Percentiles rank a stretch among this genome's conserved stretches.
Evolutionary conservation across 2,113 vertebrate genomes (phyloP).

Genomic region (Semicossyphus pulcher): DNA sequence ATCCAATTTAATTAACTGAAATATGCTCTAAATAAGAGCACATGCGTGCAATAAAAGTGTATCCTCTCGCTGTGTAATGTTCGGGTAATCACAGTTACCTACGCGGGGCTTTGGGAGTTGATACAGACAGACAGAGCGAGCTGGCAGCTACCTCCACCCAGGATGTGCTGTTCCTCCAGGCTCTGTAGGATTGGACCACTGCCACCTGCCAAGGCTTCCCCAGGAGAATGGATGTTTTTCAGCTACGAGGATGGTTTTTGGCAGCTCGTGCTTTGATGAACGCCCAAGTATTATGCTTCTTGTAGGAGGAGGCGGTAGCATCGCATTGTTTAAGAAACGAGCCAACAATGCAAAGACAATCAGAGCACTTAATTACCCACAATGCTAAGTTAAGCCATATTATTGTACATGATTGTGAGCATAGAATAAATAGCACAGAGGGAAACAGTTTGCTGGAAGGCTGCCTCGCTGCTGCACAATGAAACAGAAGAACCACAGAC

Average conservation of each 20-base stretch:
- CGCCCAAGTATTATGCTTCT: slow-evolving; percentile 62
- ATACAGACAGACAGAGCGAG: slow-evolving; percentile 54
- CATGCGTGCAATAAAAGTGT: neutral
- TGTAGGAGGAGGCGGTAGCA: slow-evolving; percentile 10
- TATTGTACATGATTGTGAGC: slow-evolving; percentile 43
- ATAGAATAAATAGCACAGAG: slow-evolving; percentile 30
- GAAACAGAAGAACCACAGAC: slow-evolving; percentile 11
- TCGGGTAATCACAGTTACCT: slow-evolving; percentile 49
- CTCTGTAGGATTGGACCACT: slow-evolving; percentile 54
- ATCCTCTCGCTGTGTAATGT: slow-evolving; percentile 10
- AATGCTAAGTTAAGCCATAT: slow-evolving; percentile 56
- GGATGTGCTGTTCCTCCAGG: slow-evolving; percentile 69
- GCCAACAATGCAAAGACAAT: slow-evolving; percentile 66
- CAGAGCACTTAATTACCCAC: slow-evolving; percentile 69
- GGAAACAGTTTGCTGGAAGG: slow-evolving; percentile 42
- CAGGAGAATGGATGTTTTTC: slow-evolving; percentile 63
- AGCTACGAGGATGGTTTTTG: slow-evolving; percentile 57
- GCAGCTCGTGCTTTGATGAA: slow-evolving; percentile 60
- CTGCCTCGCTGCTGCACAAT: slow-evolving; percentile 45
- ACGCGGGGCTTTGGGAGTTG: slow-evolving; percentile 32
- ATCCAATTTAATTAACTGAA: neutral
- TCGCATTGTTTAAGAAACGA: slow-evolving; percentile 47
- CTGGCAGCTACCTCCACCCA: slow-evolving; percentile 58
- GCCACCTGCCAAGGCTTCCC: slow-evolving; percentile 66
- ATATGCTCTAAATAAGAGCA: neutral